phyloP scores from a whole-genome alignment of 2,113 vertebrate species.

The Melanerpes formicivorus region DNA sequence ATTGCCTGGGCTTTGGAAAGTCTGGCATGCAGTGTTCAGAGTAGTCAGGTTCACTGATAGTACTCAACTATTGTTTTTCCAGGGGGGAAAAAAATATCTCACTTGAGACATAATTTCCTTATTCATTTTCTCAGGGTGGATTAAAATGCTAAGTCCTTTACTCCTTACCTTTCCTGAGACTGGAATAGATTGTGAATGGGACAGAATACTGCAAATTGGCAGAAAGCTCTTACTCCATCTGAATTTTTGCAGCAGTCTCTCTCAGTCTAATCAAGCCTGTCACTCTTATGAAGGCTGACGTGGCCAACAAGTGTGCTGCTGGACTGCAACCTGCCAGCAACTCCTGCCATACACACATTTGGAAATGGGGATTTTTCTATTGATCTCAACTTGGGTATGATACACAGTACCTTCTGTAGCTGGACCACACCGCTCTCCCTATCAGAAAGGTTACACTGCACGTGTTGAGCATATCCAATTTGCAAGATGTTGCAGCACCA shows the following conservation, averaged over 20 bases:
- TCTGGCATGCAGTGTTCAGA: not conserved
- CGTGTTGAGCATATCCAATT: not conserved
- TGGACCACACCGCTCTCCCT: not conserved
- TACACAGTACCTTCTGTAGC: not conserved
- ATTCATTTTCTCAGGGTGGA: conserved; percentile 24
- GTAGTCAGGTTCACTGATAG: not conserved
- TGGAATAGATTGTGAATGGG: not conserved
- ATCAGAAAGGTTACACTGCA: conserved; percentile 2
- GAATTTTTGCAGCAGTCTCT: conserved; percentile 32
- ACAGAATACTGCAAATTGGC: conserved; percentile 5
- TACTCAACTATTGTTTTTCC: not conserved
- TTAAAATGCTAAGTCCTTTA: conserved; percentile 51
- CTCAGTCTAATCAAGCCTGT: conserved; percentile 53
- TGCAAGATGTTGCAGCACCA: not conserved
- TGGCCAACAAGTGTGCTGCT: conserved; percentile 43
- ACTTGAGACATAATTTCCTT: conserved; percentile 30
- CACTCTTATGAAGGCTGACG: conserved; percentile 58
- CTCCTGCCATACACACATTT: not conserved
- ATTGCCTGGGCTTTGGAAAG: not conserved
- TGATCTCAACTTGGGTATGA: conserved; percentile 21
- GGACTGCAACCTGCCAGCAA: conserved; percentile 51
- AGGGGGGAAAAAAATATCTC: not conserved
- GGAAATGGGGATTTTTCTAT: conserved; percentile 46
- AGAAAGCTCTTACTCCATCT: conserved; percentile 23
- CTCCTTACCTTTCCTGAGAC: conserved; percentile 27